These are phyloP conservation scores for Acrocephalus kingi DNA, from an alignment of 2,113 vertebrate genomes.

Conservation along the genomic window DNA sequence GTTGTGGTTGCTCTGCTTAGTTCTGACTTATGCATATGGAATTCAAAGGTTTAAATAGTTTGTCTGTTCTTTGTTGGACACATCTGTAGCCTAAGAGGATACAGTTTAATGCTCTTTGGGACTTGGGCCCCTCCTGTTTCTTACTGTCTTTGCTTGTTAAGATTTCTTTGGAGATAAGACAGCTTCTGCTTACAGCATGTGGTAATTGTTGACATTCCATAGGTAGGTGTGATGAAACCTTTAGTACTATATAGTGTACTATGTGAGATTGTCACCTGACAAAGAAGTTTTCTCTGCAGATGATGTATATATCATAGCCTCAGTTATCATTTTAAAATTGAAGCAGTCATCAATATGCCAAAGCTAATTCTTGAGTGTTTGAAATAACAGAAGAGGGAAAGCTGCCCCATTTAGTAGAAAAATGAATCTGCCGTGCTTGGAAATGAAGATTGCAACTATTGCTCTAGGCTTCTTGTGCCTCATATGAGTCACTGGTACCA, in stretches of 20 bases:
- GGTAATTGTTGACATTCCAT: conserved; percentile 19
- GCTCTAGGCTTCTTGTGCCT: neutral
- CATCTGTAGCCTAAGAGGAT: neutral
- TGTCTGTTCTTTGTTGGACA: conserved; percentile 2
- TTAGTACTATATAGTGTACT: neutral
- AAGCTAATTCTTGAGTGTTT: neutral
- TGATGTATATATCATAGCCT: neutral
- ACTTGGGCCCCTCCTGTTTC: neutral
- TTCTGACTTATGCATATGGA: conserved; percentile 27
- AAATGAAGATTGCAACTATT: neutral
- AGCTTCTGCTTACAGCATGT: neutral
- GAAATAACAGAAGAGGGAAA: neutral
- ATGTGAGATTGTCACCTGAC: neutral
- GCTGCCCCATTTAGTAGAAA: neutral
- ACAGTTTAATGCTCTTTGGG: conserved; percentile 15
- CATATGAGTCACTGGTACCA: neutral
- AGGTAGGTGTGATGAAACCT: neutral
- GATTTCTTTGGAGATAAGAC: neutral
- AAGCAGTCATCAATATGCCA: neutral
- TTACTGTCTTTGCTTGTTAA: conserved; percentile 8
- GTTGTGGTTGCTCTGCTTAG: neutral
- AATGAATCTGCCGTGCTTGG: neutral
- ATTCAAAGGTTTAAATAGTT: conserved; percentile 31
- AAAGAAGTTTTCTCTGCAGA: neutral
- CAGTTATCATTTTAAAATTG: neutral